Evolutionary conservation across 2,888 invertebrate genomes (phyloP), one percentile per base, ranked within the genome.

Genomic region (Alitta virens): DNA sequence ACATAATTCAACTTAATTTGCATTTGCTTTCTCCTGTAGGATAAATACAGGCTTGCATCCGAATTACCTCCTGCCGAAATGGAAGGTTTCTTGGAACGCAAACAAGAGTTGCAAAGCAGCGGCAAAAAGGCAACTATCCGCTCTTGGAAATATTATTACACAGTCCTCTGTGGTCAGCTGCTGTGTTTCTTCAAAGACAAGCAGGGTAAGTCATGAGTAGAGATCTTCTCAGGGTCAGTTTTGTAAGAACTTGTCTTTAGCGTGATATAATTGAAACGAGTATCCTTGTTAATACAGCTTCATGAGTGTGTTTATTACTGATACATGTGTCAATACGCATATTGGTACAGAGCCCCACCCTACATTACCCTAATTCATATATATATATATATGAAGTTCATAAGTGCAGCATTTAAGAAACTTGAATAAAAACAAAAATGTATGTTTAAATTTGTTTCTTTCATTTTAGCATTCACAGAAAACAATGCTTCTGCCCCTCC

Each of bases 141-240:
- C 3, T 92, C 94, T 0, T 99, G 99, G 99, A 94, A 96, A 76
- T 88, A 87, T 60, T 93, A 91, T 84, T 93, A 96, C 83, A 91
- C 94, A 0, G 97, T 97, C 60, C 86, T 99, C 25, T 98, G 96
- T 79, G 98, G 98, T 0, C 98, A 99, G 80, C 85, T 97, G 73
- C 85, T 99, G 58, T 97, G 96, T 84, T 98, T 99, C 89, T 99
- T 98, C 86, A 91, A 95, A 78, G 95, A 96, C 79, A 91, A 92
- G 77, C 89, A 90, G 71, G 79, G 81, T 81, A 67, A 23, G 68
- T n/a, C n/a, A n/a, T n/a, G n/a, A n/a, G n/a, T n/a, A n/a, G n/a
- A n/a, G n/a, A n/a, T n/a, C n/a, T n/a, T n/a, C n/a, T n/a, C n/a
- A n/a, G n/a, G n/a, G n/a, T n/a, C n/a, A n/a, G n/a, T n/a, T n/a